Evolutionary conservation across 2,797 vertebrate species (phyloP).

Genomic region (Catamblyrhynchus diadema): DNA sequence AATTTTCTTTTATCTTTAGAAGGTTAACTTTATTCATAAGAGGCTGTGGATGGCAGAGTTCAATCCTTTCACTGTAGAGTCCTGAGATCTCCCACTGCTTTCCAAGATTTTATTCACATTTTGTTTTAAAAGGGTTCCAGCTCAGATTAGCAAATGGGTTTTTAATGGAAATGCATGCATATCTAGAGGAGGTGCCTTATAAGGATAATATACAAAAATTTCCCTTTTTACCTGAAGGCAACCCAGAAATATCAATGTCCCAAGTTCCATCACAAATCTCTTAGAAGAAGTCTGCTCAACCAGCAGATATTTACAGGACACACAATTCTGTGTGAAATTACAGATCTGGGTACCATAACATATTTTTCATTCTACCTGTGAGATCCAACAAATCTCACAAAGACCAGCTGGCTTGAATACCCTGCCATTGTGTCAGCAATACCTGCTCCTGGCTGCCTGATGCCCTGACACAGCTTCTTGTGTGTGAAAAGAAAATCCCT

Average conservation of each 20-base stretch:
- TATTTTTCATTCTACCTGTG: background rate
- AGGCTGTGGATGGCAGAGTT: background rate
- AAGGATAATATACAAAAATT: background rate
- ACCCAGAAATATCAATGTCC: background rate
- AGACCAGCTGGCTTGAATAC: background rate
- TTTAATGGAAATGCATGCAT: background rate
- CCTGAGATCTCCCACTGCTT: background rate
- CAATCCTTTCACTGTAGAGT: background rate
- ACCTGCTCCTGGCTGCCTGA: background rate
- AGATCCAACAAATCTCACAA: background rate
- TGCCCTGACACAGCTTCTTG: background rate
- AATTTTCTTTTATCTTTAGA: constrained; percentile 43
- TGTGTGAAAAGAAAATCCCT: background rate
- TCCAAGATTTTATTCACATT: background rate
- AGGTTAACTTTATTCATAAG: constrained; percentile 25
- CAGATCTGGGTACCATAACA: background rate
- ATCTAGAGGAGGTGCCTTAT: background rate
- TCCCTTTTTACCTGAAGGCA: background rate
- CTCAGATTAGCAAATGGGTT: background rate
- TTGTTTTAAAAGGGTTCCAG: constrained; percentile 3
- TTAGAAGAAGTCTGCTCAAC: background rate
- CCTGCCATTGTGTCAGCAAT: background rate
- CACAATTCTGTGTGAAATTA: background rate
- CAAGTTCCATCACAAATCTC: background rate
- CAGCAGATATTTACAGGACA: background rate